Conservation (phyloP, 2,888 invertebrate genomes). For the Muscina levida region DNA sequence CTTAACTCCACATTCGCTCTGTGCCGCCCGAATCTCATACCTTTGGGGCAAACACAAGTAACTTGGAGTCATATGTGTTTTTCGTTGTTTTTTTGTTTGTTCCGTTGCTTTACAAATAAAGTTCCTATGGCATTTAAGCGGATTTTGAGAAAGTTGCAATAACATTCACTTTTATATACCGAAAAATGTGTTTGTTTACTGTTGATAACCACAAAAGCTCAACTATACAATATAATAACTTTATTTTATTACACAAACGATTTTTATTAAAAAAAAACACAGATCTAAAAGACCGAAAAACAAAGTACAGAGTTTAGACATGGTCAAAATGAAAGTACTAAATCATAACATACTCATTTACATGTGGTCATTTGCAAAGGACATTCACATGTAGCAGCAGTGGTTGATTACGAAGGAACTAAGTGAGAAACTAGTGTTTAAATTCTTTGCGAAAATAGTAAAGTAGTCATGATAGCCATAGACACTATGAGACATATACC, state of each 20-base stretch:
- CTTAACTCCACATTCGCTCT: constrained; percentile 49
- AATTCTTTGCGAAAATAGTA: no score
- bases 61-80: no score
- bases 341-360: constrained; percentile 57
- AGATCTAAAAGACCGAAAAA: background rate
- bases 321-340: constrained; percentile 68
- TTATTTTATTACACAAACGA: constrained; percentile 50
- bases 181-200: constrained; percentile 52
- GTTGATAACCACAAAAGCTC: constrained; percentile 63
- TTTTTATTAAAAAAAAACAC: background rate
- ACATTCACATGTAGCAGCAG: no score
- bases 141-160: constrained; percentile 49
- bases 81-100: background rate
- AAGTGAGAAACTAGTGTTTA: no score
- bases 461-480: no score
- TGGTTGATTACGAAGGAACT: no score
- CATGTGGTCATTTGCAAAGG: constrained; percentile 3
- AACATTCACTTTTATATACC: no score
- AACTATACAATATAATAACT: constrained; percentile 60
- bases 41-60: constrained; percentile 22
- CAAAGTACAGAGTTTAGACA: constrained; percentile 49
- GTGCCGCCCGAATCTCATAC: constrained; percentile 1
- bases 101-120: constrained; percentile 33
- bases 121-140: constrained; percentile 62
- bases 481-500: no score